A percentile compares a stretch with the other conserved stretches of the same genome.
Evolutionary conservation across 2,113 vertebrate genomes (phyloP).

Genomic region (Progne subis): DNA sequence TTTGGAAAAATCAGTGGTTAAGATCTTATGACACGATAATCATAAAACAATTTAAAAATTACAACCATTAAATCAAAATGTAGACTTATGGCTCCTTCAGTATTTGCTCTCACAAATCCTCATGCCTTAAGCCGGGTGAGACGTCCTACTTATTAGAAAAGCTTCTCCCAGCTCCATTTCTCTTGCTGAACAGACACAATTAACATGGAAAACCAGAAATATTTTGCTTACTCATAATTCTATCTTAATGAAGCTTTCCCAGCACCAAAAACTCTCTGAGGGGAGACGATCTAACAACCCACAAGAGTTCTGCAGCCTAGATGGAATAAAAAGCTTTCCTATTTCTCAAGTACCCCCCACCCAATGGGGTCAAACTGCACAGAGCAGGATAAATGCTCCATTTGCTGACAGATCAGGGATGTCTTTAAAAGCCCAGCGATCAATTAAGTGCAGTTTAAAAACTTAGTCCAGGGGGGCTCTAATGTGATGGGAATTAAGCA

Average conservation of each 20-base stretch:
- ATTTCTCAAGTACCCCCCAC: not conserved
- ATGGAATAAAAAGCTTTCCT: not conserved
- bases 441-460: constrained; percentile 19
- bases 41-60: not conserved
- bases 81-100: not conserved
- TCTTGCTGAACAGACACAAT: rapidly evolving
- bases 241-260: not conserved
- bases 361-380: rapidly evolving
- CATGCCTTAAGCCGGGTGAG: not conserved
- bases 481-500: not conserved
- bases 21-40: not conserved
- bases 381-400: not conserved
- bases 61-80: not conserved
- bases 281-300: rapidly evolving
- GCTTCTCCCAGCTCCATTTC: not conserved
- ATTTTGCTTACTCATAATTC: not conserved
- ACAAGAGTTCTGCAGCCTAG: rapidly evolving
- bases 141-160: not conserved
- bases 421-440: not conserved
- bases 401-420: not conserved
- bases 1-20: not conserved
- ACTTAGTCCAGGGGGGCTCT: not conserved
- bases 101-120: not conserved
- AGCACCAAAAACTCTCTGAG: not conserved
- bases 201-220: not conserved